Percentiles rank a stretch among this genome's conserved stretches.
Conservation (phyloP, 2,797 vertebrate species). For the Enteromius argenteus region DNA sequence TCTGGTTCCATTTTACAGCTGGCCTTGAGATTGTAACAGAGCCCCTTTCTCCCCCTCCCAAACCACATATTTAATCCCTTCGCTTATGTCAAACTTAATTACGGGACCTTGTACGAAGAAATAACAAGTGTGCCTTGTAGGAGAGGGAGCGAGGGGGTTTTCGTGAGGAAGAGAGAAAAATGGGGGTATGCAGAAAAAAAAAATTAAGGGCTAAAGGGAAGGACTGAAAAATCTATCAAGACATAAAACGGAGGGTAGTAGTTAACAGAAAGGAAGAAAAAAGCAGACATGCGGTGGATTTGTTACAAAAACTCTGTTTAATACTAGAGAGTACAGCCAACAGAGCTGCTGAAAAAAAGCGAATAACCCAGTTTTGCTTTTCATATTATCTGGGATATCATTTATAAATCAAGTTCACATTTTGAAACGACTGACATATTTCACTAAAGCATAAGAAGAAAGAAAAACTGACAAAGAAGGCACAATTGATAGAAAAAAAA, state of each 20-base stretch:
- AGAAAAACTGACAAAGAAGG: conserved; percentile 17
- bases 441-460: conserved; percentile 35
- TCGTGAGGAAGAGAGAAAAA: conserved; percentile 69
- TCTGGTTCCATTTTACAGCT: conserved; percentile 89
- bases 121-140: conserved; percentile 93
- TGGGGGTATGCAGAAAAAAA: conserved; percentile 63
- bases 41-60: conserved; percentile 89
- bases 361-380: conserved; percentile 33
- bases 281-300: conserved; percentile 42
- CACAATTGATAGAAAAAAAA: background rate
- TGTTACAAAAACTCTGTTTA: conserved; percentile 52
- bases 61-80: conserved; percentile 99
- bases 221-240: conserved; percentile 68
- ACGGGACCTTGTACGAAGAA: conserved; percentile 96
- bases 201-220: conserved; percentile 57
- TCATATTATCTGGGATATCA: conserved; percentile 40
- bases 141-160: conserved; percentile 69
- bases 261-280: conserved; percentile 52
- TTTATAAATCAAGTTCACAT: conserved; percentile 19
- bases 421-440: conserved; percentile 28
- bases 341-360: conserved; percentile 8
- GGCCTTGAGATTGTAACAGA: conserved; percentile 89
- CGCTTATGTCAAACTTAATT: conserved; percentile 99
- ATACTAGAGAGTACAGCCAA: conserved; percentile 46
- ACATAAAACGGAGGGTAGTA: conserved; percentile 58